Base-by-base conservation (phyloP, 2,888 invertebrate genomes). In the Lasioglossum leucozonium region DNA sequence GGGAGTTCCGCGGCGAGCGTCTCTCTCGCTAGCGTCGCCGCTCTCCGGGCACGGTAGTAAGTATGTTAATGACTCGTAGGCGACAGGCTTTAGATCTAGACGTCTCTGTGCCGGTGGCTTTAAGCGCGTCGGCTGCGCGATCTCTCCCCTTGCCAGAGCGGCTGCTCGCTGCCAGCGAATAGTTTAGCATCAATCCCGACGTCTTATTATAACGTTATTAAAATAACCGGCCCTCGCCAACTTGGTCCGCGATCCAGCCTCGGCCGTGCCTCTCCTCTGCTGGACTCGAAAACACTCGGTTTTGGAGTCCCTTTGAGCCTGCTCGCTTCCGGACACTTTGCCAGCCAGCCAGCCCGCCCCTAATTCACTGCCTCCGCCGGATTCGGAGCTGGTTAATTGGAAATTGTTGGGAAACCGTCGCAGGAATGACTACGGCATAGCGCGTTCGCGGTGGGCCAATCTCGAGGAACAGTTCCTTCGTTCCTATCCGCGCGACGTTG, bases 161-260 rank as follows among this genome's bases (percentile, higher is more conserved):
- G 77, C 82, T 92, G 93, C 90, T 91, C 92, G 91, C 91, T 94
- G 94, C 94, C 94, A 94, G 93, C 94, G 92, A 94, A 95, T 95
- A 95, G 94, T 94, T 94, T 91, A 94, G 93, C 95, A 94, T 95
- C 94, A 95, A 95, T 94, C 93, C 93, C 93, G 92, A 94, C 93
- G 94, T 94, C 95, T 94, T 95, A 95, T 95, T 95, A 95, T 94
- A 95, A 94, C 94, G 94, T 94, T 95, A 95, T 94, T 94, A 94
- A 94, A 94, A 94, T 95, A 95, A 94, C 94, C 92, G 92, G 89
- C 89, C 92, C 90, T 91, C 90, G 89, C 89, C 88, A 87, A 88
- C 82, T 42, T 26, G 71, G 71, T 62, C 74, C 77, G 77, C 71
- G 72, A 78, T 65, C 72, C 62, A 62, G 62, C 78, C 79, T 55